A percentile compares a stretch with the other conserved stretches of the same genome.
These are phyloP conservation scores for Chiroxiphia lanceolata DNA, from an alignment of 2,797 vertebrate species.

Conservation along the genomic window DNA sequence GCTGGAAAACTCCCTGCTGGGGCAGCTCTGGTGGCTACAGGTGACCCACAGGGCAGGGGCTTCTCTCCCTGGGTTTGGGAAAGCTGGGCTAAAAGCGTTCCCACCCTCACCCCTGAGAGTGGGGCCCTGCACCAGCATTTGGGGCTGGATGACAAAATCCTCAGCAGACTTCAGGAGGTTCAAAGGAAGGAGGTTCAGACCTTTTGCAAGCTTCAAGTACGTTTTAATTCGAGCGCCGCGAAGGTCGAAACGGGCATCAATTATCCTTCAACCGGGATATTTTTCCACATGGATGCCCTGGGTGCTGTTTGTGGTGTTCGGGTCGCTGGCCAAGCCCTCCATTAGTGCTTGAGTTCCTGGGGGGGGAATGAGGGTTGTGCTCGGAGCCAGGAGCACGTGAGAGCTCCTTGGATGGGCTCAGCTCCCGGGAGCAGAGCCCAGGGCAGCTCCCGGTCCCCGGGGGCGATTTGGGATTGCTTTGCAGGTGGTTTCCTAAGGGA, in stretches of 20 bases:
- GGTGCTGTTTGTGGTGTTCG: background rate
- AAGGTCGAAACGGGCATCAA: background rate
- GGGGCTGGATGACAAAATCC: background rate
- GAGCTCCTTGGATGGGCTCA: background rate
- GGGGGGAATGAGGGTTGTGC: background rate
- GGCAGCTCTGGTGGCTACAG: background rate
- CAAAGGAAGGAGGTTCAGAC: background rate
- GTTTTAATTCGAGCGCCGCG: background rate
- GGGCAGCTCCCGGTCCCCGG: background rate
- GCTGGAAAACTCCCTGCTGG: background rate
- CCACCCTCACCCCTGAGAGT: fast-evolving
- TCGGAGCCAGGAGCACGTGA: background rate
- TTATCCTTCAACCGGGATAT: background rate
- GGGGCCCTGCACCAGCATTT: background rate
- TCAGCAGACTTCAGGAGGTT: background rate
- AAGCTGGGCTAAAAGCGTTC: background rate
- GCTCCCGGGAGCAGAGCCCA: background rate
- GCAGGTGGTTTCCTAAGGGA: fast-evolving
- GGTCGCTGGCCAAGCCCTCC: background rate
- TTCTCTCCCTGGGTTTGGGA: background rate
- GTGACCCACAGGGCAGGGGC: fast-evolving
- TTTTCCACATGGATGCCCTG: background rate
- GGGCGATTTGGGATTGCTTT: background rate
- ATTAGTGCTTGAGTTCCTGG: fast-evolving
- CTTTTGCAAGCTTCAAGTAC: background rate